These are phyloP conservation scores for Drosophila rufa DNA, from an alignment of 1,140 invertebrate species.

Conservation along the genomic window DNA sequence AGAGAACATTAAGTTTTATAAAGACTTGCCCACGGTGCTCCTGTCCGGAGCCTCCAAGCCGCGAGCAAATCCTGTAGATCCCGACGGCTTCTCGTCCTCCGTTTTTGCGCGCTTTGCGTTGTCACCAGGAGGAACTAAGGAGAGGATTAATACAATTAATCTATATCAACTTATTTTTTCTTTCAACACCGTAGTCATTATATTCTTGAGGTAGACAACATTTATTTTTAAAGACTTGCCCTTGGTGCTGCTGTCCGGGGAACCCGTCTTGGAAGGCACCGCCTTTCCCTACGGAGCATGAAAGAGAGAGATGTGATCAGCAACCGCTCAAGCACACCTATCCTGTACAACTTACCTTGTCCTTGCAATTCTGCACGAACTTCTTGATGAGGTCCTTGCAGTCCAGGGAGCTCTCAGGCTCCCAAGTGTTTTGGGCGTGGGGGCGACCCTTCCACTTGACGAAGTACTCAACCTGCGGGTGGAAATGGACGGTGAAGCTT, in stretches of 20 bases:
- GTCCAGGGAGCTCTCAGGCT: conserved; percentile 94
- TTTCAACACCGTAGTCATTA: too few relatives aligned
- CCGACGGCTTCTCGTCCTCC: too few relatives aligned
- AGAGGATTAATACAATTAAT: too few relatives aligned
- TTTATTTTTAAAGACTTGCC: conserved; percentile 6
- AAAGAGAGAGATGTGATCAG: background rate
- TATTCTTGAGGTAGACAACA: too few relatives aligned
- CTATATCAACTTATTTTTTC: too few relatives aligned
- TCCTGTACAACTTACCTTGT: conserved; percentile 69
- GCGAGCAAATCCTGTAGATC: too few relatives aligned
- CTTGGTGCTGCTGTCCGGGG: conserved; percentile 42
- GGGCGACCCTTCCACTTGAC: conserved; percentile 96
- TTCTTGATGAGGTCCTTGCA: conserved; percentile 95
- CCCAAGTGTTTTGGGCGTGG: conserved; percentile 94
- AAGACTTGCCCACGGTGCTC: too few relatives aligned
- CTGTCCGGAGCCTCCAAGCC: too few relatives aligned
- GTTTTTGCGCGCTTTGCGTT: too few relatives aligned
- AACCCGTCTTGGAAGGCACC: conserved; percentile 37
- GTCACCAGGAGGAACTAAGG: too few relatives aligned
- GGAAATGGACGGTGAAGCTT: background rate
- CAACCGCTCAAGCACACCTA: conserved; percentile 8
- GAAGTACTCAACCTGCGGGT: conserved; percentile 90
- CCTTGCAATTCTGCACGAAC: conserved; percentile 91
- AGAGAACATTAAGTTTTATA: too few relatives aligned
- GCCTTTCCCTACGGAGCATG: conserved; percentile 28